These are phyloP conservation scores for Cantharis nigra DNA, from an alignment of 2,888 invertebrate species.

Conservation along the genomic window DNA sequence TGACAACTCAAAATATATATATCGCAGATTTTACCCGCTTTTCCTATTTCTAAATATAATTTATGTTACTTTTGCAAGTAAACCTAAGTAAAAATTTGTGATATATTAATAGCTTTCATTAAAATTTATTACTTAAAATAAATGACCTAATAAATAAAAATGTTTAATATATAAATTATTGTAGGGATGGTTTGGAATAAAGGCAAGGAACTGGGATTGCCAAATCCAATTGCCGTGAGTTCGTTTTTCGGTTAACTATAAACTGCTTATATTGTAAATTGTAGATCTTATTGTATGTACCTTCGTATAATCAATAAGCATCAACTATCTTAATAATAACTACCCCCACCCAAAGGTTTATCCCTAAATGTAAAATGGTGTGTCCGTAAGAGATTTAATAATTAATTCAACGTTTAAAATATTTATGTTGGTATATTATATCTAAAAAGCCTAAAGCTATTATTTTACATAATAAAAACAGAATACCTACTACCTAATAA, in stretches of 20 bases:
- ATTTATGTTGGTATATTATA: background rate
- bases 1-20: background rate
- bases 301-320: background rate
- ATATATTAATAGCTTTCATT: background rate
- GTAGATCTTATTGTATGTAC: background rate
- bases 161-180: background rate
- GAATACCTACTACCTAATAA: too few relatives aligned
- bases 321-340: background rate
- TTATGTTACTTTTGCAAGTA: background rate
- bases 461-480: too few relatives aligned
- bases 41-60: background rate
- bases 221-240: background rate
- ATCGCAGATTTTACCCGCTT: background rate
- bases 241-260: background rate
- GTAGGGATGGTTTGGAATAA: background rate
- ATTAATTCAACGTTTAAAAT: background rate
- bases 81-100: background rate
- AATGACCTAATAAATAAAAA: background rate
- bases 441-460: too few relatives aligned
- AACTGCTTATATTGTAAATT: background rate
- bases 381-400: background rate
- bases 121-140: background rate
- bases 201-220: background rate
- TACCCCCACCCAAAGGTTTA: background rate
- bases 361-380: background rate